Evolutionary conservation across 2,113 vertebrate species (phyloP).

Genomic region (Macheiramphus alcinus): DNA sequence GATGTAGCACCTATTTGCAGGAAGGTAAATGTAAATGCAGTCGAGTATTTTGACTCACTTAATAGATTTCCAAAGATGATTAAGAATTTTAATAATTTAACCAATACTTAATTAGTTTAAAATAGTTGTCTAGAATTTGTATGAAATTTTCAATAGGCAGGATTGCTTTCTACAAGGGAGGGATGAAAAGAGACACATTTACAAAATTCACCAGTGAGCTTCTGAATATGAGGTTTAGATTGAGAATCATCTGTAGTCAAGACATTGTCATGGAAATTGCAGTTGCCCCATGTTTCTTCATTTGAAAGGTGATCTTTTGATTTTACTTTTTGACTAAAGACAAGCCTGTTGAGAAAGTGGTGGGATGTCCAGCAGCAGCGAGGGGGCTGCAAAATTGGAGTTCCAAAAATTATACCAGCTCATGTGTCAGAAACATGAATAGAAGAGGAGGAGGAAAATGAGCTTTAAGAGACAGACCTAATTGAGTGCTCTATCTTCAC

Average conservation of each 20-base stretch:
- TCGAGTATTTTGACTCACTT: not conserved
- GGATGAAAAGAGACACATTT: not conserved
- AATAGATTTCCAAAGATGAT: not conserved
- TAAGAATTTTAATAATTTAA: not conserved
- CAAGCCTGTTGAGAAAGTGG: not conserved
- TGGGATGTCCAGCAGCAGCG: slow-evolving; percentile 11
- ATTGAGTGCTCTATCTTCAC: not conserved
- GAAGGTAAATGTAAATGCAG: not conserved
- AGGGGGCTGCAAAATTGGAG: not conserved
- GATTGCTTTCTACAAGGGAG: not conserved
- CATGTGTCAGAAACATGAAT: not conserved
- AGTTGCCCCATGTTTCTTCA: slow-evolving; percentile 15
- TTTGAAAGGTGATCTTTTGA: slow-evolving; percentile 1
- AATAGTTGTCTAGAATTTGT: not conserved
- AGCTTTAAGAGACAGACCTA: slow-evolving; percentile 21
- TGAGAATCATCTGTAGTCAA: not conserved
- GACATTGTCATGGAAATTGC: not conserved
- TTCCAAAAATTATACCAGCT: not conserved
- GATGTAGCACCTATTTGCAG: not conserved
- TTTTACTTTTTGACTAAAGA: slow-evolving; percentile 7
- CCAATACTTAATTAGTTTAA: not conserved
- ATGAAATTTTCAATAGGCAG: not conserved
- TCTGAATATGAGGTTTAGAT: not conserved
- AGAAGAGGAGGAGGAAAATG: slow-evolving; percentile 30
- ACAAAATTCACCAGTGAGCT: not conserved